Base-by-base conservation (phyloP, 2,888 invertebrate species). In the Eurytoma californica region DNA sequence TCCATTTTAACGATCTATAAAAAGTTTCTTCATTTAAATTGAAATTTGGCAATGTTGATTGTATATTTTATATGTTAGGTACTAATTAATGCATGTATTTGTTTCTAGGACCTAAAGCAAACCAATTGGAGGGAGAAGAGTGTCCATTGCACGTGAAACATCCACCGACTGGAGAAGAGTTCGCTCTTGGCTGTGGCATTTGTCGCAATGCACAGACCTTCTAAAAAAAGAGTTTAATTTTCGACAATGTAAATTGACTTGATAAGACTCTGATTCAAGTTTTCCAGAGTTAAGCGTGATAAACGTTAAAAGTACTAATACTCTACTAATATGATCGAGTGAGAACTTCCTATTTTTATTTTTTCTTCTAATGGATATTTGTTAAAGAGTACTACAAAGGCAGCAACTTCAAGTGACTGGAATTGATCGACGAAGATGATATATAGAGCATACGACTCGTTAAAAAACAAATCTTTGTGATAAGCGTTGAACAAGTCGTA, bases 141-240 rank as follows among this genome's bases (percentile, higher is more conserved):
- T 99, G 99, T 88, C 99, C 99, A 0, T 92, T 99, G 51, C 98
- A 97, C 91, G 95, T 98, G 4, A 95, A 95, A 86, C 99, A 99
- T 92, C 98, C 99, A 49, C 94, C 97, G 5, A 99, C 99, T 0
- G 99, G 99, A 53, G 98, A 98, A 90, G 99, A 99, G 91, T 99
- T 98, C 91, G 98, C 99, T 67, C 93, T 99, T 65, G 99, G 99
- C 81, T 99, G 99, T 92, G 99, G 99, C 63, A 97, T 99, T 72
- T 99, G 99, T 89, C 93, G 99, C 63, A 98, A 99, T 92, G 95
- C 97, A 82, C 96, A 96, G 91, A 97, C 97, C 24, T 97, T 97
- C 91, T 97, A 92, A 92, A 77, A 49, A 28, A 53, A 69, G 47
- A 47, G 5, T 53, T 39, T 39, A 39, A 39, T 39, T 39, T 68